Base-by-base conservation (phyloP, 2,113 vertebrate genomes). In the Mormoops blainvillei region DNA sequence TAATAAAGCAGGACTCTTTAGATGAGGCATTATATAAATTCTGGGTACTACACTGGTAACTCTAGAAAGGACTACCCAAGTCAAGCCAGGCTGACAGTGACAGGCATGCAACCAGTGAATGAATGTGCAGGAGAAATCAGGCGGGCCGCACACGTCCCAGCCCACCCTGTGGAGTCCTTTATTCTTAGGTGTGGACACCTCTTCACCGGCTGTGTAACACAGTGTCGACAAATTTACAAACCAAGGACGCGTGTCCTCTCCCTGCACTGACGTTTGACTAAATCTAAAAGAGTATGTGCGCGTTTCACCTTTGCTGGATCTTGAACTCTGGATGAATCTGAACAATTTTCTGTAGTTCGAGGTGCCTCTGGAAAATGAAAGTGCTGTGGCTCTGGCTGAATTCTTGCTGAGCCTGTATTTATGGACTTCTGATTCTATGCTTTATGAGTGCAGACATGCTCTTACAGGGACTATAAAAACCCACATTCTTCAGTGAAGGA, bases 331-430 rank as follows among this genome's bases (percentile, higher is more conserved):
- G 45, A 81, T 81, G 85, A 56, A 94, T 81, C 56, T 65, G 41
- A 91, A 95, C 74, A 85, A 4, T 76, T 65, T 94, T 91, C 89
- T 92, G 14, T 7, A 89, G 67, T 86, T 85, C 70, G 22, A 81
- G 58, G 70, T 36, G 54, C 38, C 43, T 97, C 67, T 38, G 77
- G 71, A 56, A 67, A 87, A 38, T 73, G 36, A 77, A 90, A 91
- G 63, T 36, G 38, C 81, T n/a, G 20, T 41, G 54, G 14, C 43
- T 84, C 36, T 41, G 56, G 58, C 33, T 73, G 61, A 85, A 87
- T 78, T 94, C 81, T 68, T 87, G 76, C 71, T 68, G 88, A 78
- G 87, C 24, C 65, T 31, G 1, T 96, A 97, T 95, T 94, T 95
- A 92, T 41, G 91, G 96, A 74, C 87, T 89, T 94, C 61, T 70